Evolutionary conservation across 2,797 vertebrate genomes (phyloP).

Genomic region (Phylloscopus collybita): DNA sequence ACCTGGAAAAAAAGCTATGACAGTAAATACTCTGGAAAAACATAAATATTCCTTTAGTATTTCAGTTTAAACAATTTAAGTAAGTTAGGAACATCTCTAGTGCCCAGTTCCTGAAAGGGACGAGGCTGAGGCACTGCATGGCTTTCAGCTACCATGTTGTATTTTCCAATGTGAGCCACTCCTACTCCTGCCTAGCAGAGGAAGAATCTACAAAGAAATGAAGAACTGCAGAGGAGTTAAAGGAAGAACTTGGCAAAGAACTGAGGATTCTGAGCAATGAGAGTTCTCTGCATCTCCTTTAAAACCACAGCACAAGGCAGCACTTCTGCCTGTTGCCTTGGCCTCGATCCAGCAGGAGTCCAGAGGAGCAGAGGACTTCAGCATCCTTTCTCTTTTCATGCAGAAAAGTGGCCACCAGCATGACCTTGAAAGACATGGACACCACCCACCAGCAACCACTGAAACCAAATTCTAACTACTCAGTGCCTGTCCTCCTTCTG

Average conservation of each 20-base stretch:
- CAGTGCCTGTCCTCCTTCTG: background rate
- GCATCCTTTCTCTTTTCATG: too few species aligned
- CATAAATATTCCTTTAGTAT: background rate
- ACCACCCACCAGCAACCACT: background rate
- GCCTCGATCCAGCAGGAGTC: background rate
- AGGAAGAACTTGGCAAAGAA: background rate
- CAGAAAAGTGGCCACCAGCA: background rate
- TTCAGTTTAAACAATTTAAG: background rate
- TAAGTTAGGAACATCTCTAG: background rate
- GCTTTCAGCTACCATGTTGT: background rate
- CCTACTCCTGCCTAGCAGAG: background rate
- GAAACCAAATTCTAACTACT: background rate
- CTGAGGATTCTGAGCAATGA: background rate
- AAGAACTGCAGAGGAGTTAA: background rate
- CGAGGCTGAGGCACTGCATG: background rate
- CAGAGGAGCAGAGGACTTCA: background rate
- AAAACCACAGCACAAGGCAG: background rate
- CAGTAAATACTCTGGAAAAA: background rate
- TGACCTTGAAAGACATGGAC: background rate
- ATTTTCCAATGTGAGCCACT: background rate
- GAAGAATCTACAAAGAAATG: background rate
- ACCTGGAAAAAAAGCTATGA: background rate
- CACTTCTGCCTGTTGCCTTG: background rate
- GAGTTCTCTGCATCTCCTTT: background rate
- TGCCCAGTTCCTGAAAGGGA: background rate